Evolutionary conservation across 2,113 vertebrate genomes (phyloP).

Genomic region (Trematomus loennbergii): DNA sequence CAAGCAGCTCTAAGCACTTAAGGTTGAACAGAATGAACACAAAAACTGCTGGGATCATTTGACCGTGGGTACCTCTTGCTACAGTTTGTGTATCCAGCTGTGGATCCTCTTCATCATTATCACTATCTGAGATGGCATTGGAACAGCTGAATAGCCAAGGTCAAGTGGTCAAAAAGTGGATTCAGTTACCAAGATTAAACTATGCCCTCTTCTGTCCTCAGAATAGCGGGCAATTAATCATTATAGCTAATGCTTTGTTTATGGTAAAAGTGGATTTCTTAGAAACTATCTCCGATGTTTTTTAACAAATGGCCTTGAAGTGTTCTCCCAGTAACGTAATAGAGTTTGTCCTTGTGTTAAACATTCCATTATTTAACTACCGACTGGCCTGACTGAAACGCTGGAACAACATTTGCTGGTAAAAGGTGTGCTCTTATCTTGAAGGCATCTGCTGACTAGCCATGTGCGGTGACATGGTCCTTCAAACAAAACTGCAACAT

Average conservation of each 20-base stretch:
- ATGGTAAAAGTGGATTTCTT: conserved; percentile 21
- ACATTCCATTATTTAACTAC: conserved; percentile 31
- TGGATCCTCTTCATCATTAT: conserved; percentile 21
- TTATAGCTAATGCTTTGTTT: conserved; percentile 4
- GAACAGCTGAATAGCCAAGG: conserved; percentile 46
- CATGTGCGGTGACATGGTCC: conserved; percentile 66
- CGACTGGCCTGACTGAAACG: conserved; percentile 28
- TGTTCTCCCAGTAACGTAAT: not conserved
- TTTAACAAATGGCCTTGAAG: conserved; percentile 10
- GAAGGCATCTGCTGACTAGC: conserved; percentile 72
- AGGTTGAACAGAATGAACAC: not conserved
- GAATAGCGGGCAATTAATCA: conserved; percentile 27
- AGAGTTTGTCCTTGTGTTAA: conserved; percentile 1
- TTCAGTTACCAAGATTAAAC: conserved; percentile 52
- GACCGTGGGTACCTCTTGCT: not conserved
- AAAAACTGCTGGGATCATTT: not conserved
- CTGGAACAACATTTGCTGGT: conserved; percentile 17
- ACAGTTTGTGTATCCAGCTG: conserved; percentile 34
- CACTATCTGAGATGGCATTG: conserved; percentile 8
- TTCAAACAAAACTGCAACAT: conserved; percentile 79
- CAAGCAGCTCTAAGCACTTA: not conserved
- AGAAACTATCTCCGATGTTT: not conserved
- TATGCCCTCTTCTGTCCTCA: conserved; percentile 11
- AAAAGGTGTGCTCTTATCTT: conserved; percentile 75
- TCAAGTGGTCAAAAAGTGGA: conserved; percentile 48